Evolutionary conservation across 2,113 vertebrate genomes (phyloP).

Genomic region (Dipodomys merriami): DNA sequence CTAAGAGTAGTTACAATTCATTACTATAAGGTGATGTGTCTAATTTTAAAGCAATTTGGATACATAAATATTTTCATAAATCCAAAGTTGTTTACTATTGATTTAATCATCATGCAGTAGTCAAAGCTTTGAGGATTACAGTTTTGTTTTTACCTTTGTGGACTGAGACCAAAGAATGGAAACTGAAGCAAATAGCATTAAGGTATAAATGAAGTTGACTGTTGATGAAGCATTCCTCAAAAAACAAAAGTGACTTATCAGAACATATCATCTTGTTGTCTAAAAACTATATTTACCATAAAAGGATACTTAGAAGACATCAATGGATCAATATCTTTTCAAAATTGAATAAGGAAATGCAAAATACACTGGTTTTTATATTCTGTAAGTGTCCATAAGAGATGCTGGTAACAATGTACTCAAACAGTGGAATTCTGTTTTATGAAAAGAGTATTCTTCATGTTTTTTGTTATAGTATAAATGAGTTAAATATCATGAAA

Average conservation of each 20-base stretch:
- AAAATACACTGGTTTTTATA: constrained; percentile 1
- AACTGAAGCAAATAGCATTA: constrained; percentile 40
- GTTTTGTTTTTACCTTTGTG: constrained; percentile 29
- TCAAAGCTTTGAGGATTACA: neutral
- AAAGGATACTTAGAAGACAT: neutral
- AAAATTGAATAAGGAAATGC: constrained; percentile 42
- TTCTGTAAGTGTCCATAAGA: constrained; percentile 24
- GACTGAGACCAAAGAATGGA: constrained; percentile 53
- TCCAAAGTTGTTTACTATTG: neutral
- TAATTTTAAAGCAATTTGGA: constrained; percentile 24
- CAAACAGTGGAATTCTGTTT: constrained; percentile 39
- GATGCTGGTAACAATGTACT: neutral
- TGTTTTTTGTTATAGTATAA: constrained; percentile 3
- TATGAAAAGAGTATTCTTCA: neutral
- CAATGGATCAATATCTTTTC: neutral
- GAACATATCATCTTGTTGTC: constrained; percentile 37
- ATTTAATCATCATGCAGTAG: neutral
- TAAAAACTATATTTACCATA: neutral
- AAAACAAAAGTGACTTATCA: neutral
- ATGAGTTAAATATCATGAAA: neutral
- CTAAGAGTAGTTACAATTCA: neutral
- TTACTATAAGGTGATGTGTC: neutral
- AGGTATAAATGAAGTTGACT: constrained; percentile 17
- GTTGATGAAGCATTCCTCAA: neutral
- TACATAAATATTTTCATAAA: neutral